A percentile compares a stretch with the other conserved stretches of the same genome.
Evolutionary conservation across 2,113 vertebrate species (phyloP).

Genomic region (Burhinus bistriatus): DNA sequence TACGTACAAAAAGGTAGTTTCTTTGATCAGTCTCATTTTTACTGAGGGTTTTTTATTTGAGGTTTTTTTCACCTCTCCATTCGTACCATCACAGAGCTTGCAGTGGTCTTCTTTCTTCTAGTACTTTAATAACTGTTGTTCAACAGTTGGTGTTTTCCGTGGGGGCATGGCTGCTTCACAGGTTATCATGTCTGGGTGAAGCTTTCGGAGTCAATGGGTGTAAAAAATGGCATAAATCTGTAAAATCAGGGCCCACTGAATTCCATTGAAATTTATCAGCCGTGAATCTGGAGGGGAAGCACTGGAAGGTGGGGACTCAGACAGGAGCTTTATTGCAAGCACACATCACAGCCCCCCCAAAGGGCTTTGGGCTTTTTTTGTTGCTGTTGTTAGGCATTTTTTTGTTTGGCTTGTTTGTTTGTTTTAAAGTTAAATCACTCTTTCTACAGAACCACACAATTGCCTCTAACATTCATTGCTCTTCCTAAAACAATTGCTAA

Average conservation of each 20-base stretch:
- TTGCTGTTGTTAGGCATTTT: too few relatives aligned
- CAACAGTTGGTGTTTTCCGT: accelerated
- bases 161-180: too few relatives aligned
- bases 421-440: not conserved
- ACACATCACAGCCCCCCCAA: too few relatives aligned
- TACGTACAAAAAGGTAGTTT: accelerated
- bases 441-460: not conserved
- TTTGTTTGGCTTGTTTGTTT: too few relatives aligned
- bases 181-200: accelerated
- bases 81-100: accelerated
- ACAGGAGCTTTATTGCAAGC: not conserved
- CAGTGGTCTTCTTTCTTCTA: too few relatives aligned
- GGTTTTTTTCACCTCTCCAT: not conserved
- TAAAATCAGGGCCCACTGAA: not conserved
- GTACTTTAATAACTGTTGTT: accelerated
- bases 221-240: not conserved
- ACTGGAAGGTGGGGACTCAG: not conserved
- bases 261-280: not conserved
- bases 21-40: not conserved
- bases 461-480: not conserved
- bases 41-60: accelerated
- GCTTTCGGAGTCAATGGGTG: not conserved
- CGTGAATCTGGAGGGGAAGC: not conserved
- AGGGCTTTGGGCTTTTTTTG: not conserved
- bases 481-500: not conserved